Evolutionary conservation across 1,140 invertebrate species (phyloP).

Genomic region (Philaenus spumarius): DNA sequence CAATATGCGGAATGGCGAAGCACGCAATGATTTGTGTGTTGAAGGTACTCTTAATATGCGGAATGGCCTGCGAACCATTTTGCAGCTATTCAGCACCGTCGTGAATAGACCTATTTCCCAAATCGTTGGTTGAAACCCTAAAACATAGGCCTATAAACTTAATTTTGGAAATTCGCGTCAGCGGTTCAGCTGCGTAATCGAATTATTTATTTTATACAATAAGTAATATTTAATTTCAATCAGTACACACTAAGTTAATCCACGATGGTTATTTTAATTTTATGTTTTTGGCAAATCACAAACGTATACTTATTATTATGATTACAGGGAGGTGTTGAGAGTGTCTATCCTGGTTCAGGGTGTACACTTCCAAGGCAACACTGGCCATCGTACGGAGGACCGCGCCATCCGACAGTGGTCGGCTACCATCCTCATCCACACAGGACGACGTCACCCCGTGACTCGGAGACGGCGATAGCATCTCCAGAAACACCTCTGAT

Average conservation of each 20-base stretch:
- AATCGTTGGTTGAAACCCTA: no score
- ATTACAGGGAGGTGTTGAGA: slow-evolving; percentile 22
- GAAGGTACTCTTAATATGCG: no score
- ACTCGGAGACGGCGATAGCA: background rate
- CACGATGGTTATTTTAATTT: background rate
- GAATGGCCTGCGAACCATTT: no score
- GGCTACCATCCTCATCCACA: background rate
- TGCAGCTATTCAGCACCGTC: no score
- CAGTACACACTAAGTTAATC: background rate
- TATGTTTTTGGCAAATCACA: no score
- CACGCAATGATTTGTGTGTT: no score
- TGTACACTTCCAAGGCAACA: slow-evolving; percentile 22
- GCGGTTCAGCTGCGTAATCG: no score
- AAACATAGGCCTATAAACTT: no score
- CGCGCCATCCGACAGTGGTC: background rate
- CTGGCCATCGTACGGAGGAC: slow-evolving; percentile 14
- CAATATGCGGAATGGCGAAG: no score
- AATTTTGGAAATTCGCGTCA: no score
- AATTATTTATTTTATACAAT: no score
- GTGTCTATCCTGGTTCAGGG: slow-evolving; percentile 21
- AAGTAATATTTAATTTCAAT: background rate
- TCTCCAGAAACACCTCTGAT: slow-evolving; percentile 23
- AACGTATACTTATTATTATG: background rate
- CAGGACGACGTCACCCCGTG: background rate
- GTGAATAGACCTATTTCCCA: no score